phyloP scores from a whole-genome alignment of 2,888 invertebrate species.

The Stenodema calcarata region DNA sequence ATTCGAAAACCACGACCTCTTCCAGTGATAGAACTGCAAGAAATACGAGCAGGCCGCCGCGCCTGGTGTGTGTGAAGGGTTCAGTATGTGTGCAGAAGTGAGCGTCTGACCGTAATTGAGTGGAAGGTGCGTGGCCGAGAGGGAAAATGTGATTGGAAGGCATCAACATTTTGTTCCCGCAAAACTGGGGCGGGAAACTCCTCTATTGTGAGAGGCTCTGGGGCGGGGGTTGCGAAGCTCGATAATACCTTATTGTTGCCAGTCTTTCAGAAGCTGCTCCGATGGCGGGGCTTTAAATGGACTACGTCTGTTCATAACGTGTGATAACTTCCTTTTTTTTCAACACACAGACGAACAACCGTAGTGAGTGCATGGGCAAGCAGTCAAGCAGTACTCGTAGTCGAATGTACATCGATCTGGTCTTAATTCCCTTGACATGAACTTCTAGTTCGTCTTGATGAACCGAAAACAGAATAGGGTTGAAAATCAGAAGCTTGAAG shows the following conservation, averaged over 20 bases:
- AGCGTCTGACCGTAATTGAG: neutral
- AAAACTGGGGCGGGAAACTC: constrained; percentile 7
- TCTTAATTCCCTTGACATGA: too few relatives aligned
- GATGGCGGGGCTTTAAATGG: neutral
- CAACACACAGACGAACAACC: too few relatives aligned
- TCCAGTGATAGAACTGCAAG: neutral
- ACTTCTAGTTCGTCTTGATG: too few relatives aligned
- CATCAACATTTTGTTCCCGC: constrained; percentile 20
- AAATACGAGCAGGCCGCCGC: neutral
- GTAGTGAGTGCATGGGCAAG: too few relatives aligned
- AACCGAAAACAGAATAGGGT: too few relatives aligned
- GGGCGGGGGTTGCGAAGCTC: neutral
- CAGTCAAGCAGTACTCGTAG: too few relatives aligned
- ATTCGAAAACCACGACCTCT: neutral
- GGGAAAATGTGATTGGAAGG: neutral
- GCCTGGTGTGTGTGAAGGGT: neutral
- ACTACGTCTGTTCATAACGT: neutral
- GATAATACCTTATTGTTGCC: neutral
- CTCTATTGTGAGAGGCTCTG: neutral
- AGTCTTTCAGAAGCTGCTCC: neutral
- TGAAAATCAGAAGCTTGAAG: too few relatives aligned
- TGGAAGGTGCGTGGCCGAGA: neutral
- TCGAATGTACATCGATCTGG: too few relatives aligned
- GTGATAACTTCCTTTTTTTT: neutral
- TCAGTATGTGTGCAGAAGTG: neutral